Base-by-base conservation (phyloP, 1,140 invertebrate genomes). In the Zophobas morio region DNA sequence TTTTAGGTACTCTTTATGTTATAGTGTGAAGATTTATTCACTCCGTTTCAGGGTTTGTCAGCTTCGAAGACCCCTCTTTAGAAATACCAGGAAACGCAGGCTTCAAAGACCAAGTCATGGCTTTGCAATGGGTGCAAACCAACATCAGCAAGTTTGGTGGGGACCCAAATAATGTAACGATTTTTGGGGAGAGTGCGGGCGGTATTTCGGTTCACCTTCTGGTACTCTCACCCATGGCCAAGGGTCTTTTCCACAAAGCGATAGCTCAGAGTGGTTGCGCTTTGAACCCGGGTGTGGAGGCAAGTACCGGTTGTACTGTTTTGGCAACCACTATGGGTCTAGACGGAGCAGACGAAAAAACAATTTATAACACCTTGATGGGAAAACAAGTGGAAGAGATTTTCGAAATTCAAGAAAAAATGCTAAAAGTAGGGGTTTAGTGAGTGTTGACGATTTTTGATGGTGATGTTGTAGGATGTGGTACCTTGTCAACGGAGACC, bases 71-170 rank as follows among this genome's bases (percentile, higher is more conserved):
- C 42, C 78, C 83, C 3, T 76, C 82, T 1, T 76, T 87, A 2
- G 84, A 83, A 80, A 84, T 88, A n/a, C 86, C 88, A 39, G 91
- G 91, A 37, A 92, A 92, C 86, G 89, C 88, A 47, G 91, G 90
- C 0, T 83, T 20, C 20, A 20, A 20, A 20, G 20, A 20, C 20
- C 20, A 20, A 20, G 20, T 20, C 20, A 20, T 20, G 20, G 20
- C 20, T 20, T 20, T 20, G 20, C 20, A 20, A 20, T 20, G 20
- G 20, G 20, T 20, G 20, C 92, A 6, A 90, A 89, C 81, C 91
- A 92, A 89, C 77, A 90, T 90, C 49, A 66, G 56, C 34, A 32
- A 40, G 47, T 90, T 90, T 78, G 81, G 85, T 74, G 90, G 89
- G 1, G 85, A 90, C 80, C 72, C 82, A 20, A 20, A 20, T 20